A percentile compares a stretch with the other conserved stretches of the same genome.
Conservation (phyloP, 2,888 invertebrate species). For the Orgyia antiqua region DNA sequence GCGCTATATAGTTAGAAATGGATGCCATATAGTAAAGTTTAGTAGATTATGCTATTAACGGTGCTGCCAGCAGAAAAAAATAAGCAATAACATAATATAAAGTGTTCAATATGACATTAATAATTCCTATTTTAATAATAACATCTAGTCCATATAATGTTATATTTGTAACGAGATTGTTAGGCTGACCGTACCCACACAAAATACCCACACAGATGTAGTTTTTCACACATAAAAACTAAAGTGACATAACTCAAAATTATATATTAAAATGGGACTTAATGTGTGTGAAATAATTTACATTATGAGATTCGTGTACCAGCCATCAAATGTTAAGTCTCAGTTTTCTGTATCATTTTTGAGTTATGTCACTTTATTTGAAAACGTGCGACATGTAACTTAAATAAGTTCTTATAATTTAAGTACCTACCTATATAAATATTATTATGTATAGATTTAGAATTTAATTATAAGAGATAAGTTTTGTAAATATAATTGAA, state of each 20-base stretch:
- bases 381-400: too few species aligned
- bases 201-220: constrained; percentile 7
- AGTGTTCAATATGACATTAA: constrained; percentile 3
- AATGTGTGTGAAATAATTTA: too few species aligned
- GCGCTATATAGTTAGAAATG: constrained; percentile 6
- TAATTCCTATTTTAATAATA: constrained; percentile 4
- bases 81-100: constrained; percentile 1
- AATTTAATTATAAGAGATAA: constrained; percentile 39
- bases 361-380: too few species aligned
- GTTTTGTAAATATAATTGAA: constrained; percentile 64
- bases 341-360: too few species aligned
- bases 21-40: constrained; percentile 16
- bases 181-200: constrained; percentile 10
- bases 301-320: too few species aligned
- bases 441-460: constrained; percentile 17
- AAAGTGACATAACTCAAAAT: too few species aligned
- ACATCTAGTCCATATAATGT: constrained; percentile 8
- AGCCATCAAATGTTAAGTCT: too few species aligned
- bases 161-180: constrained; percentile 5
- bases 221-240: too few species aligned
- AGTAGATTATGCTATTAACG: constrained; percentile 2
- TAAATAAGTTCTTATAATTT: too few species aligned
- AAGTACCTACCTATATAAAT: neutral
- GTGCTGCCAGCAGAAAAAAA: constrained; percentile 8
- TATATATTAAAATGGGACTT: too few species aligned